phyloP scores from a whole-genome alignment of 2,888 invertebrate genomes.

The Athalia cordata region DNA sequence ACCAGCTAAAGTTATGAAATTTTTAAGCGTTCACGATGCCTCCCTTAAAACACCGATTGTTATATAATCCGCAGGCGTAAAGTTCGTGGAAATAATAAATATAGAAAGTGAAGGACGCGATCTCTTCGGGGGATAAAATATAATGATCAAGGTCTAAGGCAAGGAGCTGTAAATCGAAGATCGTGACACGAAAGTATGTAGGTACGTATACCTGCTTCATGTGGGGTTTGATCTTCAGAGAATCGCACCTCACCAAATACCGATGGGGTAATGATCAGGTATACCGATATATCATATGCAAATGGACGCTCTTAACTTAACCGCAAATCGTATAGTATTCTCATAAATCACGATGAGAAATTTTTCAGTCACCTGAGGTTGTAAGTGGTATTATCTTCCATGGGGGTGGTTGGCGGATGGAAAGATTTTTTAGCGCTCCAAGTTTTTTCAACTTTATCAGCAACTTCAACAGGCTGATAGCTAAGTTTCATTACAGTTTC shows the following conservation, averaged over 20 bases:
- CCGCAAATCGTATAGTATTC: not conserved
- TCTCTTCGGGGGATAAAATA: not conserved
- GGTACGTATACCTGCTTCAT: not conserved
- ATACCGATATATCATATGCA: not conserved
- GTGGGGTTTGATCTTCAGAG: not conserved
- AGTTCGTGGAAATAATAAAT: not conserved
- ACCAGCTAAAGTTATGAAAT: not conserved
- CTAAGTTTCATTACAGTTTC: constrained; percentile 77
- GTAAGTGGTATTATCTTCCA: constrained; percentile 79
- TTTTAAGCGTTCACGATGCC: not conserved
- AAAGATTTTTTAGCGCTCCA: constrained; percentile 72
- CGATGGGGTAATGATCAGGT: not conserved
- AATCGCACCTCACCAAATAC: not conserved
- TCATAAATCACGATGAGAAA: not conserved
- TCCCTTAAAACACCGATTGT: too few relatives aligned
- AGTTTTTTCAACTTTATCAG: constrained; percentile 70
- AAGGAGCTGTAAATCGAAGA: not conserved
- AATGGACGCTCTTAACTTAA: not conserved
- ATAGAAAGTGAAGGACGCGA: constrained; percentile 34
- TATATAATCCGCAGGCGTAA: too few relatives aligned
- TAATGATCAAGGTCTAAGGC: constrained; percentile 38
- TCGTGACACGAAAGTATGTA: constrained; percentile 8
- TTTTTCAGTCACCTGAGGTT: constrained; percentile 76
- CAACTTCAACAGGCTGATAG: constrained; percentile 73
- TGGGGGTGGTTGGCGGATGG: constrained; percentile 69